Evolutionary conservation across 2,888 invertebrate genomes (phyloP).

Genomic region (Orthosia incerta): DNA sequence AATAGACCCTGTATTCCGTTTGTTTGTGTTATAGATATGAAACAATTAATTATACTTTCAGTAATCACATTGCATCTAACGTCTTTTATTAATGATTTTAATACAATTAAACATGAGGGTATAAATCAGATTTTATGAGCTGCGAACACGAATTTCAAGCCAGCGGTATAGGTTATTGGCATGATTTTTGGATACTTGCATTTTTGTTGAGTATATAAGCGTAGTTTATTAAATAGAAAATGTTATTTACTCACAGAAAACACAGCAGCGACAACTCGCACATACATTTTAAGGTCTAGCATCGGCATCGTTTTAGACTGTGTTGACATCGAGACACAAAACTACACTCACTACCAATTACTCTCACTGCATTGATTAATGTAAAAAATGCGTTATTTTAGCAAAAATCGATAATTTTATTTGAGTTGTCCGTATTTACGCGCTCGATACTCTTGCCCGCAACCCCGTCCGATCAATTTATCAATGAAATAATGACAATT

Average conservation of each 20-base stretch:
- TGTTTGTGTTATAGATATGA: constrained; percentile 19
- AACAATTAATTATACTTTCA: constrained; percentile 11
- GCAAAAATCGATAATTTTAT: constrained; percentile 67
- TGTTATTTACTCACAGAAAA: constrained; percentile 83
- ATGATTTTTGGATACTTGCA: background rate
- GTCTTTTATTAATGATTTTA: background rate
- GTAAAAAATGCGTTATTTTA: constrained; percentile 34
- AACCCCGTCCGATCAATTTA: constrained; percentile 46
- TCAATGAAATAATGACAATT: constrained; percentile 46
- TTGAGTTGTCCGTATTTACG: constrained; percentile 71
- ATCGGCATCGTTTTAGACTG: constrained; percentile 84
- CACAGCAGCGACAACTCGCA: constrained; percentile 84
- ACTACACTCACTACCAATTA: constrained; percentile 28
- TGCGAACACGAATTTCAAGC: background rate
- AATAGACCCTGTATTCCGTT: constrained; percentile 16
- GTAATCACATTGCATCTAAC: background rate
- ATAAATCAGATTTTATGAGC: constrained; percentile 19
- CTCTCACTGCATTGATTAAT: constrained; percentile 47
- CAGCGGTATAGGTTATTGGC: background rate
- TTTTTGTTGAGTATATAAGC: background rate
- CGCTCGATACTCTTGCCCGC: constrained; percentile 62
- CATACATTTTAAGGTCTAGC: constrained; percentile 84
- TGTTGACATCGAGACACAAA: constrained; percentile 78
- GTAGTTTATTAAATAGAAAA: constrained; percentile 17
- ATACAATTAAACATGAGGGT: constrained; percentile 51